Percentiles rank a stretch among this genome's conserved stretches.
Evolutionary conservation across 2,113 vertebrate species (phyloP).

Genomic region (Paramormyrops kingsleyae): DNA sequence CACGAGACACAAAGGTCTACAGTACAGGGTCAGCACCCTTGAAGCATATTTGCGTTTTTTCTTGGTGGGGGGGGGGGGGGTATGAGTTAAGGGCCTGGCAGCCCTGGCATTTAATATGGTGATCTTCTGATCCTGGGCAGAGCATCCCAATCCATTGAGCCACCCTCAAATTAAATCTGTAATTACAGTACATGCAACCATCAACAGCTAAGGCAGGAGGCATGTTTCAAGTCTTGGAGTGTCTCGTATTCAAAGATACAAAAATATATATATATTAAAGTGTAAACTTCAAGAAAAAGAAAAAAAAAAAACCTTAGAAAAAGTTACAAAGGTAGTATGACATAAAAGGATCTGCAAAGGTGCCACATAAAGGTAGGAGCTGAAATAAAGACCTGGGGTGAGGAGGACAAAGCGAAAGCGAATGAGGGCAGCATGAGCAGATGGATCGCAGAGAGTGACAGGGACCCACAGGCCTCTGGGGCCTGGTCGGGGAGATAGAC

Average conservation of each 20-base stretch:
- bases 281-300: background rate
- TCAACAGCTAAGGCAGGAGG: background rate
- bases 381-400: background rate
- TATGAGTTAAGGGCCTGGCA: background rate
- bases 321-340: background rate
- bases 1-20: background rate
- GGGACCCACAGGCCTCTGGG: conserved; percentile 3
- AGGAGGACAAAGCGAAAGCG: background rate
- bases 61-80: no score
- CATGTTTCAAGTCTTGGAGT: background rate
- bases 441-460: conserved; percentile 1
- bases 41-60: background rate
- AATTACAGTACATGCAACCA: background rate
- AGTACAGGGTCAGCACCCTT: background rate
- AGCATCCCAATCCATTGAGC: background rate
- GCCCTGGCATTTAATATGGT: background rate
- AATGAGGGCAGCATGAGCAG: background rate
- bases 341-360: background rate
- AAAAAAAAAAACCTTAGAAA: background rate
- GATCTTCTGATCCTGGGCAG: background rate
- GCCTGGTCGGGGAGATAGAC: background rate
- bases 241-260: background rate
- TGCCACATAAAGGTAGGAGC: background rate
- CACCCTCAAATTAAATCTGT: background rate
- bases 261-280: background rate